Evolutionary conservation across 2,888 invertebrate species (phyloP), one percentile per base, ranked within the genome.

Genomic region (Salticus scenicus): DNA sequence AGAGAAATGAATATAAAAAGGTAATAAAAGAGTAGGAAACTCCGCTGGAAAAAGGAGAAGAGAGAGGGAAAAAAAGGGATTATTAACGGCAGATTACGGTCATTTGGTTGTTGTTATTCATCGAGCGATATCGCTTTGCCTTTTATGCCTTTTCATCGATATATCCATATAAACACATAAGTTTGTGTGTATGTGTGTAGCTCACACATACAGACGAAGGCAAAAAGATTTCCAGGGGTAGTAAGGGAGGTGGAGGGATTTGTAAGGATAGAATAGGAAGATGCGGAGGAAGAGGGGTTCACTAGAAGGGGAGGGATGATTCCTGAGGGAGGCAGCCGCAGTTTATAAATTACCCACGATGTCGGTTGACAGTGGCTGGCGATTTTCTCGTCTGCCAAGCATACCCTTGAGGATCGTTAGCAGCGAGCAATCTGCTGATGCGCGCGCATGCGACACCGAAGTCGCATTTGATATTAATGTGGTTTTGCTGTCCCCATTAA

Each of bases 401-500:
- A 80, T 80, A 51, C 84, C 81, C 84, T 30, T 20, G 87, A 75
- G 87, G 79, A 83, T 83, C 87, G 87, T 87, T 87, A 87, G 87
- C 75, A 67, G 71, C 79, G 57, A 79, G 73, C 82, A 87, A 87
- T 87, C 87, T 82, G 77, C 75, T 57, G 78, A 37, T 78, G 87
- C 87, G 84, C 84, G 84, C 84, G 84, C 84, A 85, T 20, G 24
- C 79, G 64, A 87, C 87, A 83, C 81, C 75, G 84, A 84, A 84
- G 70, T 74, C 82, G 85, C 89, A 89, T 89, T 89, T 89, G 88
- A 89, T 89, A 88, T 89, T 89, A 89, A 89, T 89, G 89, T 89
- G 89, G 89, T 89, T 89, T 89, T 89, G 88, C 87, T 89, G 89
- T 89, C 89, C 89, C 89, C 89, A 88, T 88, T 89, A 89, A 89